phyloP scores from a whole-genome alignment of 64 coral and sea anemone species.

The Acropora tenuis region DNA sequence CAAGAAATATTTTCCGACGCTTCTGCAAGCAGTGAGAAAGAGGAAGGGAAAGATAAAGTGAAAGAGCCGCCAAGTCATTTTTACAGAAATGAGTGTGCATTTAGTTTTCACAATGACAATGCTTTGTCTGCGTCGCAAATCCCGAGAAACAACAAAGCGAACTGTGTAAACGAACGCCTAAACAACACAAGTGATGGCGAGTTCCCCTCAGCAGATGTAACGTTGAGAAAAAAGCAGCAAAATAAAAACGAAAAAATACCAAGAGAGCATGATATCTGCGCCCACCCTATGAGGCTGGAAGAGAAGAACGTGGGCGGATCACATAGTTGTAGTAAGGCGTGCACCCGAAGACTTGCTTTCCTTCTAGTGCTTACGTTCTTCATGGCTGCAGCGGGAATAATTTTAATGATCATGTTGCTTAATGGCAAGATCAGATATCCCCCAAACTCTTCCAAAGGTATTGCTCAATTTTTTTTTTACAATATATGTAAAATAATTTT shows the following conservation, averaged over 20 bases:
- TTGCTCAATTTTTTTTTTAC: neutral
- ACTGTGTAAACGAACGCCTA: neutral
- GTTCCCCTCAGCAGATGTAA: neutral
- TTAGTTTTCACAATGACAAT: neutral
- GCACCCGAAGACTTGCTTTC: neutral
- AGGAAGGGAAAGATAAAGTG: neutral
- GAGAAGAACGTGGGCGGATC: neutral
- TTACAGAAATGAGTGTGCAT: neutral
- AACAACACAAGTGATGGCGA: neutral
- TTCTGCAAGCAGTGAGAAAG: neutral
- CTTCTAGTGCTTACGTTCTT: neutral
- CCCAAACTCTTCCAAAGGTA: neutral
- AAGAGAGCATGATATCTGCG: neutral
- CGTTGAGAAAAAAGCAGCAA: neutral
- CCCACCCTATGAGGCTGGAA: neutral
- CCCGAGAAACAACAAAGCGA: neutral
- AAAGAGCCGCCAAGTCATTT: neutral
- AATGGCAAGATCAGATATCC: neutral
- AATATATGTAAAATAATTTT: too few relatives aligned
- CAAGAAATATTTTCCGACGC: neutral
- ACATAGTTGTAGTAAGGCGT: neutral
- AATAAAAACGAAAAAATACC: neutral
- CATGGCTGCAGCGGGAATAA: neutral
- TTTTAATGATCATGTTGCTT: neutral
- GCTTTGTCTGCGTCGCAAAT: neutral